phyloP scores from a whole-genome alignment of 2,888 invertebrate genomes.

The Rotaria sp. region DNA sequence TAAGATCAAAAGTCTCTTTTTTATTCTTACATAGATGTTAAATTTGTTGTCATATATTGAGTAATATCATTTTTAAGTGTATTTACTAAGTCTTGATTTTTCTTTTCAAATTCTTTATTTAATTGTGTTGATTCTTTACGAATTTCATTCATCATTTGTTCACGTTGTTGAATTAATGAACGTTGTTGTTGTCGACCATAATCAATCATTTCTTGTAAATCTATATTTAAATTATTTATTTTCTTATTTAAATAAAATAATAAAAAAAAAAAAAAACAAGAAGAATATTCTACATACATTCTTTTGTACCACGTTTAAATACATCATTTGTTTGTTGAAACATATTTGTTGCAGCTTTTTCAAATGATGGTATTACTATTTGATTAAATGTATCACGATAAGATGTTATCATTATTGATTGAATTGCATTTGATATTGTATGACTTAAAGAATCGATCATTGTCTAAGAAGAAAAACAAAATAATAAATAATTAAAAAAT shows the following conservation, averaged over 20 bases:
- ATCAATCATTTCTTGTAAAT: slow-evolving; percentile 19
- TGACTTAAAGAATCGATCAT: slow-evolving; percentile 66
- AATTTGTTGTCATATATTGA: slow-evolving; percentile 33
- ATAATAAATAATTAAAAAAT: neutral
- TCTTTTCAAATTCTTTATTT: slow-evolving; percentile 6
- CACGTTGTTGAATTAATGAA: neutral
- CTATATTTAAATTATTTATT: neutral
- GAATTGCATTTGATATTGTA: slow-evolving; percentile 60
- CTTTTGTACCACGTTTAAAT: slow-evolving; percentile 78
- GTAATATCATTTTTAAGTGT: neutral
- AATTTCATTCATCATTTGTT: slow-evolving; percentile 11
- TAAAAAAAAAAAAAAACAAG: neutral
- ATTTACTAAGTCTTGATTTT: neutral
- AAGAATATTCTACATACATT: slow-evolving; percentile 64
- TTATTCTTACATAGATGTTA: slow-evolving; percentile 32
- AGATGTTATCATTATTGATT: slow-evolving; percentile 63
- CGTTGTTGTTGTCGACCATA: slow-evolving; percentile 29
- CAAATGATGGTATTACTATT: slow-evolving; percentile 71
- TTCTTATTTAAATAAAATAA: too few species aligned
- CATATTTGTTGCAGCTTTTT: slow-evolving; percentile 75
- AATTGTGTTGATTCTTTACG: slow-evolving; percentile 8
- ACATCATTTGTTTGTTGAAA: slow-evolving; percentile 80
- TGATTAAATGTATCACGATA: slow-evolving; percentile 72
- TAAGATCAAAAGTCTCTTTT: slow-evolving; percentile 23
- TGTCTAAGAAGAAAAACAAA: slow-evolving; percentile 44